These are phyloP conservation scores for Microcebus ravelobensis DNA, from an alignment of 2,113 vertebrate genomes.

Conservation along the genomic window DNA sequence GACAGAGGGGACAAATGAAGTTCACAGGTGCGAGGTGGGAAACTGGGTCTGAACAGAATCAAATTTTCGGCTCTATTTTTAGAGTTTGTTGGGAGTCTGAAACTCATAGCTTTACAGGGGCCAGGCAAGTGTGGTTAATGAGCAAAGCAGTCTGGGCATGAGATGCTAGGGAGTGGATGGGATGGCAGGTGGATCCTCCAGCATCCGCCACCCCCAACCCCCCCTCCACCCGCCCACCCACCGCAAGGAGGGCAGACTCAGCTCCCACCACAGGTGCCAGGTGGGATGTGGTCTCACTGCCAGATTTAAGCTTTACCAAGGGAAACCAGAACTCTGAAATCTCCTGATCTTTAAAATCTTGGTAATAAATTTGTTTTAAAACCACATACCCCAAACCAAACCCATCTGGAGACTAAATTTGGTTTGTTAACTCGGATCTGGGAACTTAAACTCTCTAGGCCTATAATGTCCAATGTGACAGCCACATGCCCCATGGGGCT, in stretches of 20 bases:
- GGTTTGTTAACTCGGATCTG: not conserved
- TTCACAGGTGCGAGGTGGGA: accelerated
- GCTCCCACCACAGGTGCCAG: not conserved
- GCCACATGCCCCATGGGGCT: accelerated
- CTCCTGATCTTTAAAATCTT: not conserved
- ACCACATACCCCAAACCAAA: not conserved
- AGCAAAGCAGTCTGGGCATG: accelerated
- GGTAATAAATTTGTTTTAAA: not conserved
- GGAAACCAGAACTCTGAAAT: not conserved
- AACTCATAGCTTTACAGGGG: not conserved
- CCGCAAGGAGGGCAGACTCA: too few species aligned
- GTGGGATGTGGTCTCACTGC: accelerated
- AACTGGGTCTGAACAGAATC: not conserved
- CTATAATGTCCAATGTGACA: not conserved
- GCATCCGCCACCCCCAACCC: accelerated
- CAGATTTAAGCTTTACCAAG: not conserved
- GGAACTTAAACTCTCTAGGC: not conserved
- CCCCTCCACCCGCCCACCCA: too few species aligned
- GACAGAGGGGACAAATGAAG: not conserved
- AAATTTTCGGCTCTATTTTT: not conserved
- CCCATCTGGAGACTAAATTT: not conserved
- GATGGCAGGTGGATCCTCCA: too few species aligned
- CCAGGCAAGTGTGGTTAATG: not conserved
- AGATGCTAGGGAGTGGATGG: accelerated
- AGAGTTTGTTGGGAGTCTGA: not conserved